Conservation (phyloP, 2,113 vertebrate species). For the Myotis davidii region DNA sequence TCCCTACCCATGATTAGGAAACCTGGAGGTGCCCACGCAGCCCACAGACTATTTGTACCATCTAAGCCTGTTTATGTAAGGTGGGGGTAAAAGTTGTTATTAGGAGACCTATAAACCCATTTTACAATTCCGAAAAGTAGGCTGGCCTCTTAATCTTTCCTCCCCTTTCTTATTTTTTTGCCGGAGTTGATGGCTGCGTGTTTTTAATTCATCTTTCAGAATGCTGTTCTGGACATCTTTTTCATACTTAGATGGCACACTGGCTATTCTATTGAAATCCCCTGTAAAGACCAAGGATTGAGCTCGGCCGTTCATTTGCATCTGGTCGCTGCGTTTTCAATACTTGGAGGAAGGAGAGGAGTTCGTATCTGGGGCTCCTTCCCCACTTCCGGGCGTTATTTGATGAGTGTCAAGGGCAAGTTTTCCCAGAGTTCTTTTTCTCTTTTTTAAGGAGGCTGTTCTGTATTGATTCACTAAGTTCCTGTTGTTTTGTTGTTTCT, state of each 20-base stretch:
- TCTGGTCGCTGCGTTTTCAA: conserved; percentile 59
- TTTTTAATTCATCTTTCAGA: conserved; percentile 85
- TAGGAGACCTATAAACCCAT: conserved; percentile 89
- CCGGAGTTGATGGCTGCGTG: conserved; percentile 74
- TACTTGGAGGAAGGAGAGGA: not conserved
- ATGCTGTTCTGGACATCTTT: conserved; percentile 76
- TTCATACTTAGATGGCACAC: conserved; percentile 57
- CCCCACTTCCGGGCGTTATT: not conserved
- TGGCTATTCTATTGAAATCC: conserved; percentile 73
- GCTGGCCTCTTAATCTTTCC: conserved; percentile 85
- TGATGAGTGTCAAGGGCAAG: not conserved
- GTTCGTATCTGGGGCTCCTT: conserved; percentile 33
- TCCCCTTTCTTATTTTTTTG: conserved; percentile 85
- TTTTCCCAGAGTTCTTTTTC: not conserved
- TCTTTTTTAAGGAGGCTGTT: not conserved
- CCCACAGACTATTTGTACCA: conserved; percentile 89
- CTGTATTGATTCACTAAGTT: not conserved
- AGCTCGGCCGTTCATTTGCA: conserved; percentile 77
- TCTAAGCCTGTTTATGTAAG: conserved; percentile 92
- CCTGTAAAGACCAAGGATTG: conserved; percentile 78
- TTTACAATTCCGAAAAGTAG: conserved; percentile 87
- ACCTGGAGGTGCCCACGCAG: conserved; percentile 87
- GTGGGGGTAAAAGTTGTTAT: conserved; percentile 89
- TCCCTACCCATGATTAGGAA: conserved; percentile 94
- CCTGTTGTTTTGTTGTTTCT: not conserved